A percentile compares a stretch with the other conserved stretches of the same genome.
Evolutionary conservation across 2,797 vertebrate species (phyloP).

Genomic region (Coregonus ussuriensis): DNA sequence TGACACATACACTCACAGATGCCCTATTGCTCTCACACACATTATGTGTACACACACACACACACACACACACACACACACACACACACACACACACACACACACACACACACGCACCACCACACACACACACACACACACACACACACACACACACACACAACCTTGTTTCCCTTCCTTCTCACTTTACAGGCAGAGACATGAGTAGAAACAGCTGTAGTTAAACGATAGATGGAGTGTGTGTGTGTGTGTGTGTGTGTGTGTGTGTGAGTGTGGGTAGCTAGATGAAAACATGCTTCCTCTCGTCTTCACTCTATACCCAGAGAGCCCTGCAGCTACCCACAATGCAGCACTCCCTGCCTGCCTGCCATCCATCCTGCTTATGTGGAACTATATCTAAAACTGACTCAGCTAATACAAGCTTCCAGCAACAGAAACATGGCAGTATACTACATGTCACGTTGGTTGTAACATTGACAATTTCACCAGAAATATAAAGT

Average conservation of each 20-base stretch:
- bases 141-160: constrained; percentile 15
- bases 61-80: constrained; percentile 4
- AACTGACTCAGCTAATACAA: neutral
- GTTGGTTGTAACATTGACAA: too few species aligned
- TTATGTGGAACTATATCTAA: constrained; percentile 18
- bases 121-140: neutral
- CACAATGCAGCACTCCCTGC: neutral
- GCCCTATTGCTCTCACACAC: neutral
- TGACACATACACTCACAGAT: constrained; percentile 10
- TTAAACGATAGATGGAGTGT: constrained; percentile 11
- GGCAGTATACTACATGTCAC: too few species aligned
- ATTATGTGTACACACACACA: neutral
- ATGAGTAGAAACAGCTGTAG: constrained; percentile 55
- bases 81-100: constrained; percentile 5
- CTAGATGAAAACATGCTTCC: constrained; percentile 45
- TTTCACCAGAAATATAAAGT: too few species aligned
- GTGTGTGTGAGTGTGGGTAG: neutral
- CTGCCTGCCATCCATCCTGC: neutral
- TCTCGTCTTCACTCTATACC: constrained; percentile 13
- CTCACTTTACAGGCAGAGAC: constrained; percentile 24
- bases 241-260: neutral
- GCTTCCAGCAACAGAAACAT: neutral
- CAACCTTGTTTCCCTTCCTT: constrained; percentile 7
- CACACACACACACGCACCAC: constrained; percentile 2
- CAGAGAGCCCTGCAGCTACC: neutral